phyloP scores from a whole-genome alignment of 2,888 invertebrate species.

The Sesamia inferens region DNA sequence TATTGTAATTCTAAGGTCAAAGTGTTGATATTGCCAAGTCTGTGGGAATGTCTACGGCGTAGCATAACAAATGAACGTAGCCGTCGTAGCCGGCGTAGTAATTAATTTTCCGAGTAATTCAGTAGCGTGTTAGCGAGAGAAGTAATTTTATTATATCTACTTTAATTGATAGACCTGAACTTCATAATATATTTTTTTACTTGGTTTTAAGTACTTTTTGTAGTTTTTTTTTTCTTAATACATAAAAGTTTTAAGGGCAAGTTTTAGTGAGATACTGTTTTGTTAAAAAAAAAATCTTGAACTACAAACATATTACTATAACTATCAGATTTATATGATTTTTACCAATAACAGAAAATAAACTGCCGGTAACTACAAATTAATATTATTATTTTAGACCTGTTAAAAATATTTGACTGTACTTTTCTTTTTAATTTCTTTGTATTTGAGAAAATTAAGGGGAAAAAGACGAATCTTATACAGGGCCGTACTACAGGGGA shows the following conservation, averaged over 20 bases:
- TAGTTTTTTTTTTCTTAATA: not conserved
- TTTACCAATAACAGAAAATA: not conserved
- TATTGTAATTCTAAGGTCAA: conserved; percentile 28
- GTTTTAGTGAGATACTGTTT: not conserved
- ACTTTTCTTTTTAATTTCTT: not conserved
- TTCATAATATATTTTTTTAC: conserved; percentile 2
- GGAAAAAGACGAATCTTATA: not conserved
- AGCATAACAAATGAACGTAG: conserved; percentile 65
- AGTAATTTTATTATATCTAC: conserved; percentile 42
- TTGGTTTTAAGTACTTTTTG: not conserved
- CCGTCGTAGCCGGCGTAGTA: conserved; percentile 45
- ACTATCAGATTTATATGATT: not conserved
- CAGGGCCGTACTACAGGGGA: too few relatives aligned
- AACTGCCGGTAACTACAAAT: not conserved
- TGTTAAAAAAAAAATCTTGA: not conserved
- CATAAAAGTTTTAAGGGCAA: not conserved
- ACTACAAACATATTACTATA: not conserved
- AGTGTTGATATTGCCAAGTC: conserved; percentile 69
- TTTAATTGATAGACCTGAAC: conserved; percentile 28
- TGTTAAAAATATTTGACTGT: not conserved
- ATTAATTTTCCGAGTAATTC: conserved; percentile 61
- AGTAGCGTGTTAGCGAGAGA: conserved; percentile 36
- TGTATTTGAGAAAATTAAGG: not conserved
- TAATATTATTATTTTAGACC: too few relatives aligned
- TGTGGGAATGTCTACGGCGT: conserved; percentile 72